Conservation (phyloP, 64 coral and sea anemone genomes). For the Pocillopora damicornis region DNA sequence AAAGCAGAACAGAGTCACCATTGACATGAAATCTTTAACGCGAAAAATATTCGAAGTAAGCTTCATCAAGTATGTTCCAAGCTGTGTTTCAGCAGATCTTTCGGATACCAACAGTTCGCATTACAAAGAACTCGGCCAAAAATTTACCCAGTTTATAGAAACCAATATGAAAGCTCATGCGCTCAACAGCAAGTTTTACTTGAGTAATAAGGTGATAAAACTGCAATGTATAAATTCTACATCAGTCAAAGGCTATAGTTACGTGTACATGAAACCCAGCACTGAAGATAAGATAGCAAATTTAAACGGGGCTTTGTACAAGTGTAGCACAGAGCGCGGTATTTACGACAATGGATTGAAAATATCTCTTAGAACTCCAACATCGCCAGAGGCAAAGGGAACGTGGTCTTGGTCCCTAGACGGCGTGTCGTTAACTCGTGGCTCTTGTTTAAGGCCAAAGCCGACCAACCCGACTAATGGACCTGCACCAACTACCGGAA, state of each 20-base stretch:
- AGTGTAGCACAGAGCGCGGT: not conserved
- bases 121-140: conserved; percentile 6
- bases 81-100: not conserved
- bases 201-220: not conserved
- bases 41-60: conserved; percentile 17
- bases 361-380: conserved; percentile 11
- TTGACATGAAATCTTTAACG: conserved; percentile 13
- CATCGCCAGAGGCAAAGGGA: not conserved
- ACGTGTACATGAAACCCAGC: not conserved
- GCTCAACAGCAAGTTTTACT: not conserved
- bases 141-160: conserved; percentile 1
- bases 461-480: not conserved
- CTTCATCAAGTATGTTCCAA: conserved; percentile 8
- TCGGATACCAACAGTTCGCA: not conserved
- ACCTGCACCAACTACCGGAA: not conserved
- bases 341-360: not conserved
- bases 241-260: not conserved
- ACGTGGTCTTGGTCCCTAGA: not conserved
- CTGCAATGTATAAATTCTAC: not conserved
- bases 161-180: not conserved
- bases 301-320: not conserved
- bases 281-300: not conserved
- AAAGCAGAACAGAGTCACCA: not conserved
- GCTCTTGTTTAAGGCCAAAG: not conserved
- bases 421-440: not conserved